A percentile compares a stretch with the other conserved stretches of the same genome.
These are phyloP conservation scores for Campylorhamphus procurvoides DNA, from an alignment of 2,113 vertebrate genomes.

Conservation along the genomic window DNA sequence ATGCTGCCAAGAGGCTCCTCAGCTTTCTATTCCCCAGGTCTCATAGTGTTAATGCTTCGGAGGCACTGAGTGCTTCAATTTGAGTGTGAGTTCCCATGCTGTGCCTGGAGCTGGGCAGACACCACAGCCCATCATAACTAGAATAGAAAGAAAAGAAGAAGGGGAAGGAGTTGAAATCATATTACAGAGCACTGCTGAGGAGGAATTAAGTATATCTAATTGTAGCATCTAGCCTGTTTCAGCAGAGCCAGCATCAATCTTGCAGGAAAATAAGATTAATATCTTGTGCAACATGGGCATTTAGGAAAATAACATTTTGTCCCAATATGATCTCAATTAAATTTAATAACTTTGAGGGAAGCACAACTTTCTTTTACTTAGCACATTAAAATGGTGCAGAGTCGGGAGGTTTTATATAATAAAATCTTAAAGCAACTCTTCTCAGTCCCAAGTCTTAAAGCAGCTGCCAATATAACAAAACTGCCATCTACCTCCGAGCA, in stretches of 20 bases:
- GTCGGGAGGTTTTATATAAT: background rate
- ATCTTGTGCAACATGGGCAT: slow-evolving; percentile 56
- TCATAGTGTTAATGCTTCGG: slow-evolving; percentile 29
- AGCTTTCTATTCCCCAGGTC: background rate
- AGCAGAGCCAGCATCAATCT: slow-evolving; percentile 68
- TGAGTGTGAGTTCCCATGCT: slow-evolving; percentile 54
- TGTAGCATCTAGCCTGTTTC: slow-evolving; percentile 55
- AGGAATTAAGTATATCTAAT: slow-evolving; percentile 68
- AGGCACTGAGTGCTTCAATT: slow-evolving; percentile 18
- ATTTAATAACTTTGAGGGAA: slow-evolving; percentile 55
- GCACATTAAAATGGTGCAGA: background rate
- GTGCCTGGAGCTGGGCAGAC: slow-evolving; percentile 26
- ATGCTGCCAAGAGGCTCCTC: background rate
- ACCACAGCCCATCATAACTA: slow-evolving; percentile 7
- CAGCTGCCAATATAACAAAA: slow-evolving; percentile 7
- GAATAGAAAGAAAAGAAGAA: background rate
- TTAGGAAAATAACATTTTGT: slow-evolving; percentile 67
- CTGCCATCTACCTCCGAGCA: background rate
- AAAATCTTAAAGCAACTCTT: background rate
- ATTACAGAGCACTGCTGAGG: slow-evolving; percentile 60
- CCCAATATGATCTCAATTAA: slow-evolving; percentile 65
- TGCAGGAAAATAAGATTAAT: slow-evolving; percentile 69
- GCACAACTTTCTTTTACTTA: slow-evolving; percentile 60
- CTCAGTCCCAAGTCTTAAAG: background rate
- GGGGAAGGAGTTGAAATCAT: slow-evolving; percentile 34